Conservation (phyloP, 2,888 invertebrate species). For the Andrena camellia region DNA sequence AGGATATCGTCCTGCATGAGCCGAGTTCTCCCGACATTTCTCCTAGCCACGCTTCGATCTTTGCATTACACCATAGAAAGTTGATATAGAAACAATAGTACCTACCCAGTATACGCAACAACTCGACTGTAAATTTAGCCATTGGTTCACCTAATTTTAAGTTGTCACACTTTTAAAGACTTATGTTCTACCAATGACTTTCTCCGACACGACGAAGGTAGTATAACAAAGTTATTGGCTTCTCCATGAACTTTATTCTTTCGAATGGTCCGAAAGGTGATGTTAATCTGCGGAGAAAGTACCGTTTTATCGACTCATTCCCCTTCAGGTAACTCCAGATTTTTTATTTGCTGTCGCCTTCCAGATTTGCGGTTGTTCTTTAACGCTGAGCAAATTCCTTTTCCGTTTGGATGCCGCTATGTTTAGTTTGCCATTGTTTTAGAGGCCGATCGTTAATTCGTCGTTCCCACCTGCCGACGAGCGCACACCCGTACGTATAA, state of each 20-base stretch:
- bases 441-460: constrained; percentile 77
- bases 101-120: background rate
- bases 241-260: background rate
- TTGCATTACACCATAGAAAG: background rate
- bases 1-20: constrained; percentile 72
- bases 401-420: constrained; percentile 85
- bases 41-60: constrained; percentile 18
- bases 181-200: background rate
- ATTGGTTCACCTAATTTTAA: background rate
- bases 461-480: constrained; percentile 87
- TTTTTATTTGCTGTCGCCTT: constrained; percentile 66
- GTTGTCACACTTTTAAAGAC: background rate
- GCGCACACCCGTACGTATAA: constrained; percentile 90
- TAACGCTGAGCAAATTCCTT: constrained; percentile 77
- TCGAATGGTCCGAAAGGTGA: background rate
- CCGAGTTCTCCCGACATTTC: constrained; percentile 17
- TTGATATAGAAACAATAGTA: background rate
- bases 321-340: constrained; percentile 68
- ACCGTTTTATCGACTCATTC: constrained; percentile 27
- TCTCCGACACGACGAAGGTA: background rate
- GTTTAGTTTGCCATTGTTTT: constrained; percentile 83
- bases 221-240: background rate
- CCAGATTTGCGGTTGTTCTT: constrained; percentile 85
- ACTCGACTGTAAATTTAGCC: constrained; percentile 1
- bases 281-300: constrained; percentile 5